Percentiles rank a stretch among this genome's conserved stretches.
Conservation (phyloP, 1,140 invertebrate species). For the Neelides sp. region DNA sequence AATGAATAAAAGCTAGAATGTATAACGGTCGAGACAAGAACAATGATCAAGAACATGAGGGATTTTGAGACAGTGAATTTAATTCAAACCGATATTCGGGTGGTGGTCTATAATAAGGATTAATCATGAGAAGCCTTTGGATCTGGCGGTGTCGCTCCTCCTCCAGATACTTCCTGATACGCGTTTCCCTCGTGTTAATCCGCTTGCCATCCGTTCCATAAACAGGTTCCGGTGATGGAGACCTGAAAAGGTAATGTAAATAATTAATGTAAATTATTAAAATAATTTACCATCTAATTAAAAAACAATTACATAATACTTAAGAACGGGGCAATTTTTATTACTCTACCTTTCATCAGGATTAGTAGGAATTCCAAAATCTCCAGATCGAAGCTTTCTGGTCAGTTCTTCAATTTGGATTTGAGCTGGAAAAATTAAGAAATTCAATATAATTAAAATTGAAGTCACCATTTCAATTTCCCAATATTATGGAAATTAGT, state of each 20-base stretch:
- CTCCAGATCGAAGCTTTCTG: conserved; percentile 88
- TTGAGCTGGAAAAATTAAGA: conserved; percentile 91
- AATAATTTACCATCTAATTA: conserved; percentile 13
- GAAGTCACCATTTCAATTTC: conserved; percentile 7
- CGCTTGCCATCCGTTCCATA: conserved; percentile 99
- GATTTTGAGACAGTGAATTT: neutral
- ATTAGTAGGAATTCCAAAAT: conserved; percentile 92
- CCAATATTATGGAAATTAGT: conserved; percentile 12
- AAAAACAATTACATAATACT: no score
- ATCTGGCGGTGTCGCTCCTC: conserved; percentile 91
- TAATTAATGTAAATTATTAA: conserved; percentile 16
- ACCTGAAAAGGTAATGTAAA: conserved; percentile 52
- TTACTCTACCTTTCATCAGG: conserved; percentile 79
- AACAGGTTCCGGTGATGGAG: conserved; percentile 98
- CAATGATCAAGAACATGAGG: no score
- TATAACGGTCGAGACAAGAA: no score
- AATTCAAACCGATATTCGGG: conserved; percentile 82
- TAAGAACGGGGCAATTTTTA: conserved; percentile 1
- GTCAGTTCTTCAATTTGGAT: conserved; percentile 98
- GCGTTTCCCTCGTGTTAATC: conserved; percentile 94
- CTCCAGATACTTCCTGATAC: conserved; percentile 87
- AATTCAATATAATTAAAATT: no score
- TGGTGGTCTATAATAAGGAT: conserved; percentile 96
- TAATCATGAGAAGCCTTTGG: conserved; percentile 76
- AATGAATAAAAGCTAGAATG: no score